Evolutionary conservation across 2,797 vertebrate genomes (phyloP), one percentile per base, ranked within the genome.

Genomic region (Parauchenoglanis ngamensis): DNA sequence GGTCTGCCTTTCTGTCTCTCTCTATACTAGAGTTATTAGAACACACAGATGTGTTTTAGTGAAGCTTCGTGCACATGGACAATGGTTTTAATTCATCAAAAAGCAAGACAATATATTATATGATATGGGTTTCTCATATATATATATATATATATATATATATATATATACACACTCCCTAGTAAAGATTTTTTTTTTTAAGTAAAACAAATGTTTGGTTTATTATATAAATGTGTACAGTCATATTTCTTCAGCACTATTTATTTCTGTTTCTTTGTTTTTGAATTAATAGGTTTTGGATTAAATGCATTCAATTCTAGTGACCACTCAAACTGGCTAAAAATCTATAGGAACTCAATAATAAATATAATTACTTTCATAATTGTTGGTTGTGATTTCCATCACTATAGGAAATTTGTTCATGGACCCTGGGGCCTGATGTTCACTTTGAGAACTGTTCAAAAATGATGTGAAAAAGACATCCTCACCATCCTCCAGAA

Each of bases 11-110:
- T 76, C 25, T 54, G 61, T 28, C 70, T 72, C 52, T 40, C 40
- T 86, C 81, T 75, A 68, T 54, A 44, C 4, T 6, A 11, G 35
- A 57, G 68, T 59, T 84, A 84, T 77, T 61, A 87, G 75, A 87
- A 72, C n/a, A 67, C 17, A 28, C 44, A 13, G 65, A 83, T 81
- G 72, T 84, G n/a, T 52, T 84, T 90, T 83, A 63, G 12, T 44
- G 49, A 76, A 56, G 70, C 23, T 65, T 87, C 44, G 31, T 54
- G 46, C 28, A 54, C n/a, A 65, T 12, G 21, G 31, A 78, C 28
- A 56, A 72, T 46, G 40, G 19, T 12, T 8, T 65, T 75, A 54
- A 4, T 73, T 21, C 12, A 40, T 35, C 6, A n/a, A 67, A 67
- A 31, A 21, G 17, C 80, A 21, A 52, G n/a, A 52, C 44, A 31